Conservation (phyloP, 2,797 vertebrate genomes). For the Salmo trutta region DNA sequence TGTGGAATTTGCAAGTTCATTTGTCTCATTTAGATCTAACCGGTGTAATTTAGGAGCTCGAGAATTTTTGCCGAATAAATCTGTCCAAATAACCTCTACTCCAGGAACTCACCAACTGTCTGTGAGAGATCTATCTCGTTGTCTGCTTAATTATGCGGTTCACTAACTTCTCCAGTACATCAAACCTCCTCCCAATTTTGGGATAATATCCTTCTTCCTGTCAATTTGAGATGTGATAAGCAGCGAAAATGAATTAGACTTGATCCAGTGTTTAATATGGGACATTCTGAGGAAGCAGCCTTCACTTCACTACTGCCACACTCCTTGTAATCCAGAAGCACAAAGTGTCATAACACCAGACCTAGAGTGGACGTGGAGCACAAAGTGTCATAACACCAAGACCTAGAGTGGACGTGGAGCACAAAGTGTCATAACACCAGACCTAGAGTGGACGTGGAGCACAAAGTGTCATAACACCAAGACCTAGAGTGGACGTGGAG, state of each 20-base stretch:
- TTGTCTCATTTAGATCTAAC: neutral
- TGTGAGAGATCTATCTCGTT: neutral
- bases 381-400: no score
- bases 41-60: no score
- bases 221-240: neutral
- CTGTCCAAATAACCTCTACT: neutral
- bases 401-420: no score
- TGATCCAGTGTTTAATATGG: conserved; percentile 50
- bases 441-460: no score
- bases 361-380: no score
- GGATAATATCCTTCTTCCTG: neutral
- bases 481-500: conserved; percentile 34
- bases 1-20: neutral
- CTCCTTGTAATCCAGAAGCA: conserved; percentile 70
- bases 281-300: conserved; percentile 42
- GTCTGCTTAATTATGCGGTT: neutral
- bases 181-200: neutral
- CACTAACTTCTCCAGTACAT: no score
- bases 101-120: neutral
- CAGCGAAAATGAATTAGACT: conserved; percentile 44
- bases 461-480: no score
- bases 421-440: no score
- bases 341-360: conserved; percentile 57
- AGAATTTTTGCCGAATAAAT: no score
- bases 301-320: conserved; percentile 13